Percentiles rank a stretch among this genome's conserved stretches.
Evolutionary conservation across 2,113 vertebrate genomes (phyloP).

Genomic region (Chionodraco myersi): DNA sequence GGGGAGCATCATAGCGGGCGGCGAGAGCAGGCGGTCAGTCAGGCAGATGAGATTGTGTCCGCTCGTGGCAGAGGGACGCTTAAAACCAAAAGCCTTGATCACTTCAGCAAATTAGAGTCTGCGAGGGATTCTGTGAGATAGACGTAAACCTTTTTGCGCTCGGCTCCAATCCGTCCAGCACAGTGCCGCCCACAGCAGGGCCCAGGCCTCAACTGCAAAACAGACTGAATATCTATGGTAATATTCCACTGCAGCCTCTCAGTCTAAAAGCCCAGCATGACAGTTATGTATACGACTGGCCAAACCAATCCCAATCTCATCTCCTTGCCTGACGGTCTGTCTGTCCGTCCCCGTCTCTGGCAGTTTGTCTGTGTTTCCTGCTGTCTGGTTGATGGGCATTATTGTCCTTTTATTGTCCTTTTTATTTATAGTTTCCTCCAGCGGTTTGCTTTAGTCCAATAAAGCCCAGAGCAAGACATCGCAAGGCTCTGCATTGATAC

Average conservation of each 20-base stretch:
- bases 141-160: slow-evolving; percentile 34
- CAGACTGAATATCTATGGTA: slow-evolving; percentile 10
- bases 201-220: slow-evolving; percentile 17
- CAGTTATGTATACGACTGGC: slow-evolving; percentile 36
- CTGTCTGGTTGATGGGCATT: slow-evolving; percentile 16
- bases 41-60: slow-evolving; percentile 57
- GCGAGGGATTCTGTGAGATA: slow-evolving; percentile 39
- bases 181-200: slow-evolving; percentile 10
- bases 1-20: slow-evolving; percentile 16
- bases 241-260: slow-evolving; percentile 24
- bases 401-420: slow-evolving; percentile 34
- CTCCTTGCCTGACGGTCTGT: slow-evolving; percentile 39
- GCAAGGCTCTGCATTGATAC: slow-evolving; percentile 24
- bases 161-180: slow-evolving; percentile 37
- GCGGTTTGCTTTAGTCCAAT: slow-evolving; percentile 25
- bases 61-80: slow-evolving; percentile 29
- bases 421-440: slow-evolving; percentile 3
- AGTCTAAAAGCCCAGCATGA: slow-evolving; percentile 23
- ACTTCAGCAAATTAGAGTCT: slow-evolving; percentile 56
- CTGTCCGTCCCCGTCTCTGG: slow-evolving; percentile 21
- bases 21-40: slow-evolving; percentile 37
- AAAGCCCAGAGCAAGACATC: slow-evolving; percentile 13
- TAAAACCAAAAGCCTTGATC: slow-evolving; percentile 56
- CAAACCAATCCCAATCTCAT: slow-evolving; percentile 49
- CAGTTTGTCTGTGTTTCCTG: slow-evolving; percentile 14